phyloP scores from a whole-genome alignment of 2,888 invertebrate genomes.

The Chymomyza procnemis region DNA sequence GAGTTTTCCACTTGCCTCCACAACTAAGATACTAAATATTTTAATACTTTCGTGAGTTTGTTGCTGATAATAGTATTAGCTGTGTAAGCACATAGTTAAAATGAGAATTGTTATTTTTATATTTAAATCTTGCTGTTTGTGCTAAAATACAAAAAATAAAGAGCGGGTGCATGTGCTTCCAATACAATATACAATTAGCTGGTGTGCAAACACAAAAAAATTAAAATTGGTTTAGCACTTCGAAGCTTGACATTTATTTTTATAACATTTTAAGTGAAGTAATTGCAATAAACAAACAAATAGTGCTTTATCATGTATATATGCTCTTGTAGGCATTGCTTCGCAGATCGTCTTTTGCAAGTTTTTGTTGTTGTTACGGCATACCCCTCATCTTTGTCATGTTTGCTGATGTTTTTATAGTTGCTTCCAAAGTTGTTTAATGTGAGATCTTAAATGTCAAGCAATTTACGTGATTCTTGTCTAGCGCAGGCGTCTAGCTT shows the following conservation, averaged over 20 bases:
- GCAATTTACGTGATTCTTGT: not conserved
- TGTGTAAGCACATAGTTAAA: not conserved
- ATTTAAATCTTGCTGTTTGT: constrained; percentile 18
- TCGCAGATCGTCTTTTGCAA: too few relatives aligned
- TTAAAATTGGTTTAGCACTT: not conserved
- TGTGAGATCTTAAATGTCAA: constrained; percentile 79
- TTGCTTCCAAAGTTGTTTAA: too few relatives aligned
- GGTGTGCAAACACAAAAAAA: not conserved
- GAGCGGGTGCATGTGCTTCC: too few relatives aligned
- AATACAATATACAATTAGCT: too few relatives aligned
- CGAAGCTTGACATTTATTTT: too few relatives aligned
- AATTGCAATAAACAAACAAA: not conserved
- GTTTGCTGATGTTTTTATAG: too few relatives aligned
- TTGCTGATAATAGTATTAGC: not conserved
- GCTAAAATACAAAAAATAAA: constrained; percentile 8
- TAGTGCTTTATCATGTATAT: not conserved
- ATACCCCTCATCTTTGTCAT: too few relatives aligned
- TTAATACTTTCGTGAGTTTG: not conserved
- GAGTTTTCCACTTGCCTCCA: constrained; percentile 42
- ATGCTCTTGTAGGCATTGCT: not conserved
- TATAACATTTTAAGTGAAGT: not conserved
- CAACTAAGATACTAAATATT: not conserved
- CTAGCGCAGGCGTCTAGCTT: constrained; percentile 95
- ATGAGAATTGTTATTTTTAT: not conserved
- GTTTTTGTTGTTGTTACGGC: too few relatives aligned